Conservation (phyloP, 1,140 invertebrate species). For the Cydia amplana region DNA sequence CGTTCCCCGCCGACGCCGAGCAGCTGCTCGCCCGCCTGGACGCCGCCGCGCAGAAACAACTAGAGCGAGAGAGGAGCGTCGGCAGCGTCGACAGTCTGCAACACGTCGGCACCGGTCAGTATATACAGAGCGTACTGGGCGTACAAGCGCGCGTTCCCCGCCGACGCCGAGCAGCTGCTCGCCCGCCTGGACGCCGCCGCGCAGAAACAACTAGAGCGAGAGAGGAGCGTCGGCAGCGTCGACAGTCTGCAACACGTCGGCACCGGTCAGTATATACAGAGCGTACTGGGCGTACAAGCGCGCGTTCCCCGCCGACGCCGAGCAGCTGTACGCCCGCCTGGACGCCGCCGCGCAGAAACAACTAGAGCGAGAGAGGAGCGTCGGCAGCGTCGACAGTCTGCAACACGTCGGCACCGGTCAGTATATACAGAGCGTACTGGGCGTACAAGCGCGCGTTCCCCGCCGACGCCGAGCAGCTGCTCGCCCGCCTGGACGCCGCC, state of each 20-base stretch:
- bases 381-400: too few species aligned
- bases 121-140: too few species aligned
- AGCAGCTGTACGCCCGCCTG: too few species aligned
- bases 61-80: conserved; percentile 82
- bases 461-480: conserved; percentile 91
- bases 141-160: conserved; percentile 91
- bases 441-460: conserved; percentile 93
- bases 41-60: conserved; percentile 88
- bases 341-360: too few species aligned
- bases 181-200: conserved; percentile 91
- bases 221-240: conserved; percentile 68
- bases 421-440: too few species aligned
- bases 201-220: conserved; percentile 89
- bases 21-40: conserved; percentile 91
- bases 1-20: conserved; percentile 95
- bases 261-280: conserved; percentile 58
- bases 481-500: conserved; percentile 89
- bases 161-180: conserved; percentile 92
- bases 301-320: too few species aligned
- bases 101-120: conserved; percentile 61
- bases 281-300: too few species aligned
- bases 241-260: conserved; percentile 71
- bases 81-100: conserved; percentile 72
- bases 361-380: too few species aligned
- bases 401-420: too few species aligned